Base-by-base conservation (phyloP, 2,888 invertebrate genomes). In the Anodontia alba region DNA sequence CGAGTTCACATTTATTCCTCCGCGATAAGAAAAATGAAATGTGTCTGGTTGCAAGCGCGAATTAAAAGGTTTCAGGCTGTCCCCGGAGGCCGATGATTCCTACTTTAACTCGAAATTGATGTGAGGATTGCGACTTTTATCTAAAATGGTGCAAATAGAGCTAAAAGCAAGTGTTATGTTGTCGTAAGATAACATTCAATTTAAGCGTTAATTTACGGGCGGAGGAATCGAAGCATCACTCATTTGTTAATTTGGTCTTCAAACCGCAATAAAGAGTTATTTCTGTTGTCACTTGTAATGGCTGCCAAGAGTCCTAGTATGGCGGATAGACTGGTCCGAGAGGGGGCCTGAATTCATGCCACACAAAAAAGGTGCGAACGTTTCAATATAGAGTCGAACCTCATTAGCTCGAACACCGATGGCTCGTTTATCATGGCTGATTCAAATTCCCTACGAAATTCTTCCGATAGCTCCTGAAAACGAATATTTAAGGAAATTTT, bases 81-180 rank as follows among this genome's bases (percentile, higher is more conserved):
- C 54, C 76, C 72, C 68, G 15, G 70, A 71, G 83, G 78, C 72
- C 72, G 68, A 76, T 66, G 72, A 71, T 57, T 51, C 69, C 36
- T 69, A 62, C 36, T 74, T 66, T 76, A 70, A 74, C 66, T 57
- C 78, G 73, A 78, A 84, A 80, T 78, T 84, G 83, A 84, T 78
- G 77, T 68, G 67, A 70, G 76, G 78, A 78, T 76, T 73, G 68
- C 72, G 62, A 70, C 75, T 70, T 73, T 73, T 78, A 80, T 78
- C 80, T 46, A 42, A 71, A 43, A 43, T 26, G 23, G 69, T 69
- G 71, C 49, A 80, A 80, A 83, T 83, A 80, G 80, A 72, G 80
- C 83, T 80, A 43, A 42, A 72, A 51, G 73, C 73, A 46, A 73
- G 73, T 68, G 75, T 75, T 75, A 76, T 62, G 67, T 72, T 78